Conservation (phyloP, 2,888 invertebrate genomes). For the Caenorhabditis sinica region DNA sequence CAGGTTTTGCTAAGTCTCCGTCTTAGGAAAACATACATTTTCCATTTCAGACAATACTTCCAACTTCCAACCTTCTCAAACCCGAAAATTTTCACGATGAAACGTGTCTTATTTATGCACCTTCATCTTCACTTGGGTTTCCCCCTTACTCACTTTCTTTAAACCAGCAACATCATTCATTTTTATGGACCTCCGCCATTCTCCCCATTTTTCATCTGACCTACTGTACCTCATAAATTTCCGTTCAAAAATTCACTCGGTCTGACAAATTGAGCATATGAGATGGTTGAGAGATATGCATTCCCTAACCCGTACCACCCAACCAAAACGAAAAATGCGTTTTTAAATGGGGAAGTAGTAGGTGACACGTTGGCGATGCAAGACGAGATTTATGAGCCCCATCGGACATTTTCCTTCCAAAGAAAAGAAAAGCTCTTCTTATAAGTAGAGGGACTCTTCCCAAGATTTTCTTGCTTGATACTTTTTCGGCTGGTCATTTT, state of each 20-base stretch:
- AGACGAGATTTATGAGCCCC: slow-evolving; percentile 65
- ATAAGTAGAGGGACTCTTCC: slow-evolving; percentile 25
- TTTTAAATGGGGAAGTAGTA: slow-evolving; percentile 61
- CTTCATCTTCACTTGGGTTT: no score
- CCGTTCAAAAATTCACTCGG: slow-evolving; percentile 8
- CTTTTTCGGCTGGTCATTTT: slow-evolving; percentile 59
- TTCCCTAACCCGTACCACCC: slow-evolving; percentile 10
- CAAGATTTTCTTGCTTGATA: slow-evolving; percentile 53
- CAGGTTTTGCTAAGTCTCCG: no score
- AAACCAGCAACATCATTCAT: background rate
- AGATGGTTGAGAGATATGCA: slow-evolving; percentile 7
- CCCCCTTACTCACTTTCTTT: background rate
- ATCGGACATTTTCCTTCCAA: slow-evolving; percentile 30
- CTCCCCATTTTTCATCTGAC: background rate
- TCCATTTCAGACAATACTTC: no score
- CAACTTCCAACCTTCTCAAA: no score
- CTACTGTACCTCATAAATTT: background rate
- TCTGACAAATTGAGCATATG: slow-evolving; percentile 36
- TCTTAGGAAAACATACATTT: no score
- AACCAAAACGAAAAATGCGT: slow-evolving; percentile 47
- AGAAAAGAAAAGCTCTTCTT: background rate
- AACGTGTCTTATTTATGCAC: no score
- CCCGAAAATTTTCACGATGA: no score
- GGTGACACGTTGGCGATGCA: slow-evolving; percentile 59
- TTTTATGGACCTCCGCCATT: background rate